Percentiles rank a stretch among this genome's conserved stretches.
phyloP scores from a whole-genome alignment of 37 sponge, comb jelly and placozoan genomes.

The Aphrocallistes beatrix region DNA sequence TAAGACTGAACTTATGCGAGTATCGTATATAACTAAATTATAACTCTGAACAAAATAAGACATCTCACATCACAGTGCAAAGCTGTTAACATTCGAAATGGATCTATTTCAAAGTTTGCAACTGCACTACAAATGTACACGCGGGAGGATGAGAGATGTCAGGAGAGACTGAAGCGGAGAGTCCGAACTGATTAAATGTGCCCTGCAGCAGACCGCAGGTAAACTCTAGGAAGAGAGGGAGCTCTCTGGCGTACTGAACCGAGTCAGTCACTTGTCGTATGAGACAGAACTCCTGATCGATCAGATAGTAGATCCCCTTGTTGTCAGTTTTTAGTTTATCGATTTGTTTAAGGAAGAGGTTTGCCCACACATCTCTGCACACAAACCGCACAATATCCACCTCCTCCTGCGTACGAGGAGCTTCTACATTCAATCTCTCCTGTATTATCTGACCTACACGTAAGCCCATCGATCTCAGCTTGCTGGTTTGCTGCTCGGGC shows the following conservation, averaged over 20 bases:
- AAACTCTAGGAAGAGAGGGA: neutral
- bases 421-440: slow-evolving; percentile 45
- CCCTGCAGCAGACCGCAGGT: neutral
- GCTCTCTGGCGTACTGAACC: neutral
- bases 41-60: no score
- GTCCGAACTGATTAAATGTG: neutral
- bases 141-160: neutral
- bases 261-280: neutral
- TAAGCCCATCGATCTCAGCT: slow-evolving; percentile 47
- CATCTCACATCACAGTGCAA: no score
- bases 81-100: no score
- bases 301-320: slow-evolving; percentile 30
- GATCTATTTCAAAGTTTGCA: neutral
- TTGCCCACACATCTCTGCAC: slow-evolving; percentile 69
- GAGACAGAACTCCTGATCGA: neutral
- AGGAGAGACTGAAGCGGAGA: neutral
- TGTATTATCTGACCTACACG: slow-evolving; percentile 59
- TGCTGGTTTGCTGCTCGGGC: neutral
- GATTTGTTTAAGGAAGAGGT: slow-evolving; percentile 57
- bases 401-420: slow-evolving; percentile 59
- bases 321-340: slow-evolving; percentile 80
- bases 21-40: no score
- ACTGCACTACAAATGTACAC: neutral
- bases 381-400: slow-evolving; percentile 66
- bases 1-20: no score